A percentile compares a stretch with the other conserved stretches of the same genome.
Conservation (phyloP, 1,140 invertebrate species). For the Cardiocondyla obscurior region DNA sequence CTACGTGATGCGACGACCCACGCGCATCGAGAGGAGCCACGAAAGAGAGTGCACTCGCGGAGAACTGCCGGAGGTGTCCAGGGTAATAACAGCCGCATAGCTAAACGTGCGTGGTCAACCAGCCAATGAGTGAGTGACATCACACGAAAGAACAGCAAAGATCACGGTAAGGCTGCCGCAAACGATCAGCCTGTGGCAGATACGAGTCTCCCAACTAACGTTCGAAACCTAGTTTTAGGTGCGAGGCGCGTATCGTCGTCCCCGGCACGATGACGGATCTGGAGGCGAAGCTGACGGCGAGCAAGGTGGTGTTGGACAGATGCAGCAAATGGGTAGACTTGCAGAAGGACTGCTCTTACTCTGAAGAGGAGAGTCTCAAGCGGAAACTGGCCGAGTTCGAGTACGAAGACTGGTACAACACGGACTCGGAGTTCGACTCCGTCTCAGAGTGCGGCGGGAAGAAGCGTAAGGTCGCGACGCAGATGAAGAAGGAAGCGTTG, state of each 20-base stretch:
- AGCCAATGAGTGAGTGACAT: not conserved
- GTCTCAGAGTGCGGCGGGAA: constrained; percentile 81
- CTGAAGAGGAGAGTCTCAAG: constrained; percentile 57
- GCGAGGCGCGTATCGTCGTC: too few species aligned
- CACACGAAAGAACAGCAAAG: not conserved
- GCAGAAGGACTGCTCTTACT: constrained; percentile 61
- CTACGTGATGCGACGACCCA: not conserved
- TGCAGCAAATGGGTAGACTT: constrained; percentile 78
- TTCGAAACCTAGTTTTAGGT: not conserved
- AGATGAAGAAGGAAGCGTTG: constrained; percentile 76
- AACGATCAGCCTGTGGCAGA: not conserved
- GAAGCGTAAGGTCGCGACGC: constrained; percentile 69
- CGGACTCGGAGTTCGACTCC: constrained; percentile 82
- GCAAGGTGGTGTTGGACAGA: constrained; percentile 75
- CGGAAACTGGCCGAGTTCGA: constrained; percentile 67
- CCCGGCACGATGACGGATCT: constrained; percentile 58
- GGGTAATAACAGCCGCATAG: not conserved
- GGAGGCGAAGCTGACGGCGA: constrained; percentile 66
- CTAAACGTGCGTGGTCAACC: not conserved
- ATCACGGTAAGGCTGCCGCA: not conserved
- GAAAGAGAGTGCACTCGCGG: not conserved
- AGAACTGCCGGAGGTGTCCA: not conserved
- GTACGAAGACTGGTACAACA: constrained; percentile 76
- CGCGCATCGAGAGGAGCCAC: not conserved
- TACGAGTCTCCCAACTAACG: too few species aligned